Conservation (phyloP, 2,888 invertebrate species). For the Dendrolimus houi region DNA sequence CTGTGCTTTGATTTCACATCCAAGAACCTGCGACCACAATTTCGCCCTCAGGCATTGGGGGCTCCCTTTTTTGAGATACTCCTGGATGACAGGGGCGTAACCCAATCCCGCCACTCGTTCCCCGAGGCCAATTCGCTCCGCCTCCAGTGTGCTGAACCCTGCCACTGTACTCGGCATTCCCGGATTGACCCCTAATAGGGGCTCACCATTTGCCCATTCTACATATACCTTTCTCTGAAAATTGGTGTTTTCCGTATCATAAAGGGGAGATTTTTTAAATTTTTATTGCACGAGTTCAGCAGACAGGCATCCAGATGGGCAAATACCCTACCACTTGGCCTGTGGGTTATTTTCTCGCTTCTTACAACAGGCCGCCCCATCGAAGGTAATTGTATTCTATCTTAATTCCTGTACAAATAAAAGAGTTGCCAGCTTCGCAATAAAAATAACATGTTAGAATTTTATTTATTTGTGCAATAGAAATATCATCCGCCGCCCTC, state of each 20-base stretch:
- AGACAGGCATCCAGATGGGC: no score
- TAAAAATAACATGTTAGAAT: no score
- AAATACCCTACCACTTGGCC: no score
- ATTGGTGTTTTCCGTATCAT: not conserved
- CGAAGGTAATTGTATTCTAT: no score
- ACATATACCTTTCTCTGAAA: slow-evolving; percentile 81
- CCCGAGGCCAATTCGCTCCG: slow-evolving; percentile 84
- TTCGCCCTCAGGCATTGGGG: slow-evolving; percentile 86
- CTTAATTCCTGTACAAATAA: no score
- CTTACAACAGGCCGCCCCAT: no score
- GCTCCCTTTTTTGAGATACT: slow-evolving; percentile 91
- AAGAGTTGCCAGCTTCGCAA: no score
- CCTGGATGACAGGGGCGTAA: slow-evolving; percentile 92
- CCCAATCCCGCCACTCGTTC: slow-evolving; percentile 85
- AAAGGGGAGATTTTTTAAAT: no score
- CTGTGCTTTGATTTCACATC: slow-evolving; percentile 82
- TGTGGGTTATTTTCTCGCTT: no score
- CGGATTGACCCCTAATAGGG: slow-evolving; percentile 84
- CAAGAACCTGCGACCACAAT: slow-evolving; percentile 92
- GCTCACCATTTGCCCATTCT: slow-evolving; percentile 86
- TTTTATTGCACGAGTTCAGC: no score
- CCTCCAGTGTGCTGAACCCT: slow-evolving; percentile 78
- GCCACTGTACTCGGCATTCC: slow-evolving; percentile 69
- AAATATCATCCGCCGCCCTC: no score
- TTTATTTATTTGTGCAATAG: no score